A percentile compares a stretch with the other conserved stretches of the same genome.
Conservation (phyloP, 2,888 invertebrate species). For the Strigamia crassipes region DNA sequence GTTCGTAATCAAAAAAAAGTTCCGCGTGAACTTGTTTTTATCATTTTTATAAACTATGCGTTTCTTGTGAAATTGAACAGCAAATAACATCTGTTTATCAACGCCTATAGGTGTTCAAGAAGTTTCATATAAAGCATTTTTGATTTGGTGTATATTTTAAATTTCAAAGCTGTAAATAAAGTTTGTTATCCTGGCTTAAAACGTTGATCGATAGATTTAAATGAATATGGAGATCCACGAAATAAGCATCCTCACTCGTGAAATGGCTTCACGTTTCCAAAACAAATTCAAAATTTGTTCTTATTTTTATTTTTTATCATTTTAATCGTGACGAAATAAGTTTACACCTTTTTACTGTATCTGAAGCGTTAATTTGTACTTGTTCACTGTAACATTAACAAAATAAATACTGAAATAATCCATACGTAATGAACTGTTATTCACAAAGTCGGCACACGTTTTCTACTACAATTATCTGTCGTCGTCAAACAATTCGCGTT, state of each 20-base stretch:
- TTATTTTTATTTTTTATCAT: too few species aligned
- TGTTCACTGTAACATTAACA: conserved; percentile 10
- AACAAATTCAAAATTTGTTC: too few species aligned
- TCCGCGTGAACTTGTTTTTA: background rate
- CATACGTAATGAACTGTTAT: background rate
- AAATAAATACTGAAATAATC: background rate
- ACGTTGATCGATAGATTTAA: background rate
- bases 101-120: background rate
- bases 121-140: conserved; percentile 24
- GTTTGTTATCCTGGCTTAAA: conserved; percentile 10
- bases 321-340: background rate
- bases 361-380: background rate
- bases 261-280: too few species aligned
- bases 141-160: background rate
- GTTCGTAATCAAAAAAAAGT: background rate
- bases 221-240: background rate
- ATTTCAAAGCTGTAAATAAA: conserved; percentile 3
- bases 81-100: conserved; percentile 20
- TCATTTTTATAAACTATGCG: background rate
- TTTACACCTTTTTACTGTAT: background rate
- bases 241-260: background rate
- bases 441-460: background rate
- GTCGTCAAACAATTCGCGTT: background rate
- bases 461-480: background rate
- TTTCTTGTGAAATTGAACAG: background rate